Conservation (phyloP, 2,888 invertebrate genomes). For the Phortica magna region DNA sequence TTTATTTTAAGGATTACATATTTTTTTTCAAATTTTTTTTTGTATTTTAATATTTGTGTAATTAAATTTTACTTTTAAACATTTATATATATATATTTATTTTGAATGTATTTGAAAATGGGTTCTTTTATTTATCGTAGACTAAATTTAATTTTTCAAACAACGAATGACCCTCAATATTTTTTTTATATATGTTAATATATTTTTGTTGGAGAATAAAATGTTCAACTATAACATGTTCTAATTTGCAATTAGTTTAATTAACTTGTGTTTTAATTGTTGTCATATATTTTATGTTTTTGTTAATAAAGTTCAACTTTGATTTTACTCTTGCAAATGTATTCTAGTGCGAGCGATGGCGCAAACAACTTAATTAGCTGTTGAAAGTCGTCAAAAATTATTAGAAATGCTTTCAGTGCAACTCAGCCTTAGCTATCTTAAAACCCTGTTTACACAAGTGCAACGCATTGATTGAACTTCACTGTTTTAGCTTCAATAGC, state of each 20-base stretch:
- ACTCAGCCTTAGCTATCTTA: constrained; percentile 13
- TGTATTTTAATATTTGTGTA: neutral
- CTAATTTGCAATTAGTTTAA: constrained; percentile 43
- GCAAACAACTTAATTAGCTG: constrained; percentile 3
- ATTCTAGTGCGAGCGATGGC: too few relatives aligned
- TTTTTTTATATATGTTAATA: constrained; percentile 44
- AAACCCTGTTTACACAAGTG: neutral
- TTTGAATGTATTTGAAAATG: constrained; percentile 53
- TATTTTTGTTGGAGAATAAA: constrained; percentile 27
- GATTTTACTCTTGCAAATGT: neutral
- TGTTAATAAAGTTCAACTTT: neutral
- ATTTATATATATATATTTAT: constrained; percentile 1
- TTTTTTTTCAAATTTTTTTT: neutral
- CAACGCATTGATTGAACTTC: neutral
- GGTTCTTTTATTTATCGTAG: constrained; percentile 44
- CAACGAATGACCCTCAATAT: constrained; percentile 65
- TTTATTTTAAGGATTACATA: neutral
- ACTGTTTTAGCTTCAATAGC: constrained; percentile 13
- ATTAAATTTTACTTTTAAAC: neutral
- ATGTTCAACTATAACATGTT: constrained; percentile 53
- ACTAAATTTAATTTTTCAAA: constrained; percentile 29
- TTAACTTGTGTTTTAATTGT: constrained; percentile 28
- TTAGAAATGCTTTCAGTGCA: neutral
- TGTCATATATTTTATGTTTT: neutral
- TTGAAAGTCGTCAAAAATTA: neutral